A percentile compares a stretch with the other conserved stretches of the same genome.
phyloP scores from a whole-genome alignment of 53 echinoderm and acorn worm species.

The Antedon mediterranea region DNA sequence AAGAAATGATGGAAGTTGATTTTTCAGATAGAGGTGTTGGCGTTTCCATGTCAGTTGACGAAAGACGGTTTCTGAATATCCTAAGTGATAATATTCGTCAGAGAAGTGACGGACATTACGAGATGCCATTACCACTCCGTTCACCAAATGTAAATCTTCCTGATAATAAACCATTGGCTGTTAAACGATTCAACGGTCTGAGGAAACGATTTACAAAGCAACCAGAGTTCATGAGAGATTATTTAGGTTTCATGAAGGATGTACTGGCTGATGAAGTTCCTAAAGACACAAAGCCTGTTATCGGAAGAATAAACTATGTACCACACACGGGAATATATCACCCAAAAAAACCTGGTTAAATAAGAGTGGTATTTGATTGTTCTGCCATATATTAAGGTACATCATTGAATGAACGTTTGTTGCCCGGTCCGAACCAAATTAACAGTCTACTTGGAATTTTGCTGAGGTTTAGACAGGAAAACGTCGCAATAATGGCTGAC shows the following conservation, averaged over 20 bases:
- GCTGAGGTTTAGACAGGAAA: slow-evolving; percentile 14
- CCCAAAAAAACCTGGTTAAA: slow-evolving; percentile 1
- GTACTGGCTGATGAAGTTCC: slow-evolving; percentile 1
- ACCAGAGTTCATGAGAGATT: slow-evolving; percentile 15
- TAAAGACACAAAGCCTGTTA: not conserved
- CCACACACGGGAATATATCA: slow-evolving; percentile 16
- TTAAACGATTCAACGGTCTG: slow-evolving; percentile 26
- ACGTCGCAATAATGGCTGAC: slow-evolving; percentile 15
- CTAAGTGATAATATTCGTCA: not conserved
- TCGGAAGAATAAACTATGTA: slow-evolving; percentile 23
- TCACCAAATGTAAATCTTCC: not conserved
- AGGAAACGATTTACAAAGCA: slow-evolving; percentile 15
- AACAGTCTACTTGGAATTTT: slow-evolving; percentile 13
- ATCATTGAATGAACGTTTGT: not conserved
- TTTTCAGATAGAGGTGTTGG: slow-evolving; percentile 8
- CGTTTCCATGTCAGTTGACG: slow-evolving; percentile 16
- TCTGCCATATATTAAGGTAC: slow-evolving; percentile 1
- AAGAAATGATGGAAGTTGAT: slow-evolving; percentile 18
- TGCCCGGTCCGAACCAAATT: too few species aligned
- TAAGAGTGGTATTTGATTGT: slow-evolving; percentile 2
- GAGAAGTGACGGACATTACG: slow-evolving; percentile 10
- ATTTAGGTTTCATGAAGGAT: slow-evolving; percentile 14
- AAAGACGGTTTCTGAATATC: slow-evolving; percentile 2
- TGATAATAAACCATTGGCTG: slow-evolving; percentile 14
- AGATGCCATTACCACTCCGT: slow-evolving; percentile 23